These are phyloP conservation scores for Aurelia aurita DNA, from an alignment of 30 jellyfish, hydroid and myxozoan genomes.

Conservation along the genomic window DNA sequence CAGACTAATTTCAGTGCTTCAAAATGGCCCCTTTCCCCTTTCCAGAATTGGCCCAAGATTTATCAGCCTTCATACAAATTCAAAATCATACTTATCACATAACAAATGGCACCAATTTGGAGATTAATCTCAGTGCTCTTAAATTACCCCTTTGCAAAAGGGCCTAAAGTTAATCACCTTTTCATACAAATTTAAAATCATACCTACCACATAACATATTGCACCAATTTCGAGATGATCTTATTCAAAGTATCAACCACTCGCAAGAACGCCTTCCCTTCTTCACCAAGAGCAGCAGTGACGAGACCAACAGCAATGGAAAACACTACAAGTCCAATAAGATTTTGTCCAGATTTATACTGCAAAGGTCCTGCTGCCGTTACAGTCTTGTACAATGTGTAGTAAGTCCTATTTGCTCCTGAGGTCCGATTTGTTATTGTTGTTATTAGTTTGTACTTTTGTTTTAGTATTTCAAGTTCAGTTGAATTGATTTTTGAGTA, in stretches of 20 bases:
- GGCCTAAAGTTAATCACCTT: no score
- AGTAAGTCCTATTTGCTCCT: constrained; percentile 37
- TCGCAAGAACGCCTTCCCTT: constrained; percentile 42
- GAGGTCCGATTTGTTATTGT: constrained; percentile 12
- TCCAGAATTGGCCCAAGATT: no score
- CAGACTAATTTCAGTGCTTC: no score
- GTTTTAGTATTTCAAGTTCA: constrained; percentile 21
- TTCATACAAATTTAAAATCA: neutral
- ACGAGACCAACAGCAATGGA: constrained; percentile 81
- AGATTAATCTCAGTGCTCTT: no score
- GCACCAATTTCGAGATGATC: constrained; percentile 63
- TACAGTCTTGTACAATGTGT: constrained; percentile 19
- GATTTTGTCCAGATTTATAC: constrained; percentile 68
- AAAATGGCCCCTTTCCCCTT: no score
- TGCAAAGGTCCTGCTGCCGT: constrained; percentile 52
- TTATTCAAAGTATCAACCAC: constrained; percentile 56
- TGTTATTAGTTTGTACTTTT: constrained; percentile 25
- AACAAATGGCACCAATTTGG: constrained; percentile 68
- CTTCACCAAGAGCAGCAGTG: constrained; percentile 63
- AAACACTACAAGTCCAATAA: constrained; percentile 75
- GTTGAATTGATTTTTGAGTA: neutral
- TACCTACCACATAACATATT: constrained; percentile 79
- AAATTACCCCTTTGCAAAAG: no score
- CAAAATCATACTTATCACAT: constrained; percentile 46
- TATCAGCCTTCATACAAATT: no score